Percentiles rank a stretch among this genome's conserved stretches.
These are phyloP conservation scores for Coenonympha glycerion DNA, from an alignment of 2,888 invertebrate species.

Conservation along the genomic window DNA sequence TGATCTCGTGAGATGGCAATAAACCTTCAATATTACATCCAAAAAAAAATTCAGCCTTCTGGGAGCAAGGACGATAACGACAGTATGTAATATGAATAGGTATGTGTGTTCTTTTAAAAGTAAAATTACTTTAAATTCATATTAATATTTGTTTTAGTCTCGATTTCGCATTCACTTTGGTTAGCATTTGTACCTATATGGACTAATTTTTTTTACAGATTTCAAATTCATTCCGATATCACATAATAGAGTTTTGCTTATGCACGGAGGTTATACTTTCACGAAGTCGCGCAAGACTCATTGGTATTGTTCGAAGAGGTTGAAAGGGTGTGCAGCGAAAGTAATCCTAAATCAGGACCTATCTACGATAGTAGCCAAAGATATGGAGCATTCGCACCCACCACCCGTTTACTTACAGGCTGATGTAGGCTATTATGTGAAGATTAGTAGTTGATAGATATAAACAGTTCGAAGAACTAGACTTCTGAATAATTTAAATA, in stretches of 20 bases:
- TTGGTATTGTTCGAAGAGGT: conserved; percentile 42
- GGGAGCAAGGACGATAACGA: too few relatives aligned
- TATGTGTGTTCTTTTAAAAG: too few relatives aligned
- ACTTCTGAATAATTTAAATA: too few relatives aligned
- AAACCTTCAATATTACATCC: too few relatives aligned
- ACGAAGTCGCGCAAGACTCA: conserved; percentile 29
- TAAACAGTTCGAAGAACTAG: too few relatives aligned
- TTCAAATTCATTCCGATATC: conserved; percentile 21
- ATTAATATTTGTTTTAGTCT: too few relatives aligned
- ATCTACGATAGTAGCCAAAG: conserved; percentile 25
- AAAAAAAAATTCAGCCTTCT: too few relatives aligned
- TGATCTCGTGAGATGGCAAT: too few relatives aligned
- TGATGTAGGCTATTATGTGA: conserved; percentile 33
- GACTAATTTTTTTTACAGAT: conserved; percentile 13
- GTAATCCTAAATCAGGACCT: conserved; percentile 31
- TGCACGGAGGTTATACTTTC: conserved; percentile 36
- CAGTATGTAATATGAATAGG: too few relatives aligned
- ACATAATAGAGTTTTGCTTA: conserved; percentile 25
- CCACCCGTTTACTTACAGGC: conserved; percentile 36
- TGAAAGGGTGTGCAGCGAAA: conserved; percentile 41
- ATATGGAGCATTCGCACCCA: conserved; percentile 32
- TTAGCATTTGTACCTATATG: too few relatives aligned
- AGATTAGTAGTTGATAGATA: conserved; percentile 28
- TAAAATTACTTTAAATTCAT: too few relatives aligned
- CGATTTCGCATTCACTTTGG: too few relatives aligned